Conservation (phyloP, 1,140 invertebrate species). For the Andricus grossulariae region DNA sequence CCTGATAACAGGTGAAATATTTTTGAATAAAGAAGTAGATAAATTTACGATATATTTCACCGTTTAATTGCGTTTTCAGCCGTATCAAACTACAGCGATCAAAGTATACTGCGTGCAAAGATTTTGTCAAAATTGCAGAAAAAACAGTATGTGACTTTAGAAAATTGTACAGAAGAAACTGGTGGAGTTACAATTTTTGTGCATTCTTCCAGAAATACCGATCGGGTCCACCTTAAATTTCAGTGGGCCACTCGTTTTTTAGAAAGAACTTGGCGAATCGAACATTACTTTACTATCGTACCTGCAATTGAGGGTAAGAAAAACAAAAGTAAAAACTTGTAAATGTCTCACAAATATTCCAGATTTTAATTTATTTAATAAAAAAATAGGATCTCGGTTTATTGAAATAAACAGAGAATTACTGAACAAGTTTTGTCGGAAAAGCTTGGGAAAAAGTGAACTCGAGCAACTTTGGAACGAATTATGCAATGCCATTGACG, state of each 20-base stretch:
- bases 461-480: constrained; percentile 37
- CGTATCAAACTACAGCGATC: constrained; percentile 33
- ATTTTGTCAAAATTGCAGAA: constrained; percentile 31
- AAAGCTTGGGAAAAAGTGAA: constrained; percentile 4
- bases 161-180: constrained; percentile 21
- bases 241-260: constrained; percentile 37
- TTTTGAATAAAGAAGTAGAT: neutral
- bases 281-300: constrained; percentile 35
- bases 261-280: constrained; percentile 33
- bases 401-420: constrained; percentile 26
- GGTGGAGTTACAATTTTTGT: constrained; percentile 35
- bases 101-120: constrained; percentile 26
- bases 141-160: neutral
- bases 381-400: constrained; percentile 31
- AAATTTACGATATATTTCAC: too few species aligned
- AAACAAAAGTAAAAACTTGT: neutral
- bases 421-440: constrained; percentile 37
- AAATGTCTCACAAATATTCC: neutral
- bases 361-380: neutral
- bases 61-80: constrained; percentile 22
- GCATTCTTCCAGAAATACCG: constrained; percentile 18
- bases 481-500: constrained; percentile 14
- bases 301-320: constrained; percentile 29
- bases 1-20: constrained; percentile 22
- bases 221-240: constrained; percentile 31